Percentiles rank a stretch among this genome's conserved stretches.
Evolutionary conservation across 2,888 invertebrate genomes (phyloP).

Genomic region (Siphlonurus alternatus): DNA sequence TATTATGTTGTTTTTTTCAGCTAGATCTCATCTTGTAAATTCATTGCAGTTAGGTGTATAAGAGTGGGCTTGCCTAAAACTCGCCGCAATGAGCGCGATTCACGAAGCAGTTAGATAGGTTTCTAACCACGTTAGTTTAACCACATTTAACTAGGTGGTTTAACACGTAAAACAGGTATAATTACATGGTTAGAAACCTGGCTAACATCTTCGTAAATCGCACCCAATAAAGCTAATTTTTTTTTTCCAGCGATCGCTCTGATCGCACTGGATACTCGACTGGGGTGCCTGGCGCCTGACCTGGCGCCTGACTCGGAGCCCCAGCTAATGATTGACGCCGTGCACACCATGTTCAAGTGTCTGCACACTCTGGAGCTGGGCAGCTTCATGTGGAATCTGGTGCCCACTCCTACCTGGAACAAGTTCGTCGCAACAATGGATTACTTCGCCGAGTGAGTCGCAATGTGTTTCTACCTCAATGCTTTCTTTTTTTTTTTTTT

Average conservation of each 20-base stretch:
- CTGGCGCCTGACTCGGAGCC: conserved; percentile 22
- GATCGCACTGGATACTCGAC: conserved; percentile 26
- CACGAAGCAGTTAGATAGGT: too few relatives aligned
- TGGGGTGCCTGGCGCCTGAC: conserved; percentile 26
- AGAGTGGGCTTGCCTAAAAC: too few relatives aligned
- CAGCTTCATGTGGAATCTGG: conserved; percentile 22
- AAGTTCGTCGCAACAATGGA: conserved; percentile 24
- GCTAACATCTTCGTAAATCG: too few relatives aligned
- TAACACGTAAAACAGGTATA: too few relatives aligned
- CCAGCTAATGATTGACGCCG: conserved; percentile 26
- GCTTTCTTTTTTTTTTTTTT: not conserved
- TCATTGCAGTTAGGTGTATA: too few relatives aligned
- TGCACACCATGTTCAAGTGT: conserved; percentile 19
- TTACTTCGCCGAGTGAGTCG: conserved; percentile 25
- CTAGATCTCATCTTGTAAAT: too few relatives aligned
- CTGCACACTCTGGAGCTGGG: conserved; percentile 22
- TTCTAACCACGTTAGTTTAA: too few relatives aligned
- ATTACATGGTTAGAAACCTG: too few relatives aligned
- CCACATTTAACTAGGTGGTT: too few relatives aligned
- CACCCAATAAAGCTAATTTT: not conserved
- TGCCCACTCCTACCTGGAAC: conserved; percentile 22
- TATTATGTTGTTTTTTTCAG: not conserved
- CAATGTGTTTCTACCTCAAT: not conserved
- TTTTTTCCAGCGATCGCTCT: conserved; percentile 21
- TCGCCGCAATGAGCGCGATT: too few relatives aligned